phyloP scores from a whole-genome alignment of 1,140 invertebrate genomes.

The Drosophila subobscura region DNA sequence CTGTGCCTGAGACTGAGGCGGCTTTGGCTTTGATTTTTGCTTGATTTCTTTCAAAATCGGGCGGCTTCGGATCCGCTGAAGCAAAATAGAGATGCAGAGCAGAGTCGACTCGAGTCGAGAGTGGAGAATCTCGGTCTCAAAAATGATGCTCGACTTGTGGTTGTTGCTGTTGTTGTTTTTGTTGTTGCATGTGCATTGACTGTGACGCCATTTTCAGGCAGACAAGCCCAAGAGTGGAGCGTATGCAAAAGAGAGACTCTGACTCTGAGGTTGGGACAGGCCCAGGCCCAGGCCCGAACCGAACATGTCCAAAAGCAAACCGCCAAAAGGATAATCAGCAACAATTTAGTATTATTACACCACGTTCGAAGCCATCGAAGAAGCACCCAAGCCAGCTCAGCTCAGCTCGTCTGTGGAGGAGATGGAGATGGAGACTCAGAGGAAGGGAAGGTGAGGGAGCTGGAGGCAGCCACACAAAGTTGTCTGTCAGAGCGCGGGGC shows the following conservation, averaged over 20 bases:
- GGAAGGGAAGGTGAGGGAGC: no score
- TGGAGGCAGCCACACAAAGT: constrained; percentile 57
- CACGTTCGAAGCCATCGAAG: constrained; percentile 81
- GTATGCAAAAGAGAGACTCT: constrained; percentile 70
- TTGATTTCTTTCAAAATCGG: constrained; percentile 82
- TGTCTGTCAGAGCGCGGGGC: constrained; percentile 64
- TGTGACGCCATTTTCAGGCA: constrained; percentile 77
- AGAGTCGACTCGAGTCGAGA: constrained; percentile 8
- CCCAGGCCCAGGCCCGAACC: constrained; percentile 12
- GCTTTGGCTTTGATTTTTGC: constrained; percentile 80
- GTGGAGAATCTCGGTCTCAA: constrained; percentile 9
- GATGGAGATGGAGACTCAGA: background rate
- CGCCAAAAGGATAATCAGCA: constrained; percentile 84
- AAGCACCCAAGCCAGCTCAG: constrained; percentile 7
- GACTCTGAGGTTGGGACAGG: constrained; percentile 24
- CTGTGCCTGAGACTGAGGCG: constrained; percentile 34
- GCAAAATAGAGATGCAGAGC: constrained; percentile 76
- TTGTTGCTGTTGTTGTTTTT: constrained; percentile 29
- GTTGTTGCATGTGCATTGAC: constrained; percentile 62
- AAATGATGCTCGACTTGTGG: constrained; percentile 37
- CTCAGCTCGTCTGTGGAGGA: background rate
- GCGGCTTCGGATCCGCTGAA: constrained; percentile 26
- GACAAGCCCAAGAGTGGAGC: constrained; percentile 28
- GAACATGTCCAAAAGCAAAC: constrained; percentile 79
- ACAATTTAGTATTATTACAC: constrained; percentile 84